These are phyloP conservation scores for Antedon mediterranea DNA, from an alignment of 53 echinoderm and acorn worm species.

Conservation along the genomic window DNA sequence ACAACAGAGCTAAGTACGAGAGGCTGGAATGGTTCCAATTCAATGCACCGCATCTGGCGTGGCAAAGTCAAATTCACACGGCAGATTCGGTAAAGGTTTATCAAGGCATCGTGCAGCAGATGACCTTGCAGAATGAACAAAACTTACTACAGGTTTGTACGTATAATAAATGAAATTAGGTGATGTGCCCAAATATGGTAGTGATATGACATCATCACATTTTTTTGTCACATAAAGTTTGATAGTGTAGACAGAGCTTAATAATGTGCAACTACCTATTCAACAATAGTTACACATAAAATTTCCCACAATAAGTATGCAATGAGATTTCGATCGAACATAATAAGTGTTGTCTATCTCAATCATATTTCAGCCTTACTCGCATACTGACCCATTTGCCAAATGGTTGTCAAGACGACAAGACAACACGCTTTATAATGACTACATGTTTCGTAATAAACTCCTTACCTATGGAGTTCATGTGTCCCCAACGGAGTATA, in stretches of 20 bases:
- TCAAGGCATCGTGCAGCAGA: slow-evolving; percentile 38
- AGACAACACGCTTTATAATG: slow-evolving; percentile 7
- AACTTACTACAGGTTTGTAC: neutral
- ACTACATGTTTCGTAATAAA: slow-evolving; percentile 12
- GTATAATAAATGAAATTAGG: neutral
- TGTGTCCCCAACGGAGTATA: slow-evolving; percentile 16
- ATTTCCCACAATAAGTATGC: no score
- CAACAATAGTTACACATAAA: no score
- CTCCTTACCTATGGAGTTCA: neutral
- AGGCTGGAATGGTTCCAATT: slow-evolving; percentile 20
- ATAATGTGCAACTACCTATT: no score
- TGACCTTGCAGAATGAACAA: neutral
- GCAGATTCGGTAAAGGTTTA: slow-evolving; percentile 28
- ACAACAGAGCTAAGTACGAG: slow-evolving; percentile 2
- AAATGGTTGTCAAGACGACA: neutral
- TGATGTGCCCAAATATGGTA: no score
- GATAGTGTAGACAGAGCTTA: no score
- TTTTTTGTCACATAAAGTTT: no score
- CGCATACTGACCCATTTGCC: slow-evolving; percentile 3
- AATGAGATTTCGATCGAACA: no score
- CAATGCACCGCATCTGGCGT: slow-evolving; percentile 15
- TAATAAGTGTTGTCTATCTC: neutral
- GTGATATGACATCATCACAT: no score
- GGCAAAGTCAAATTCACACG: slow-evolving; percentile 9
- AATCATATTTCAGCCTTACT: neutral